Base-by-base conservation (phyloP, 2,113 vertebrate species). In the Cyphomyrus plagiostoma region DNA sequence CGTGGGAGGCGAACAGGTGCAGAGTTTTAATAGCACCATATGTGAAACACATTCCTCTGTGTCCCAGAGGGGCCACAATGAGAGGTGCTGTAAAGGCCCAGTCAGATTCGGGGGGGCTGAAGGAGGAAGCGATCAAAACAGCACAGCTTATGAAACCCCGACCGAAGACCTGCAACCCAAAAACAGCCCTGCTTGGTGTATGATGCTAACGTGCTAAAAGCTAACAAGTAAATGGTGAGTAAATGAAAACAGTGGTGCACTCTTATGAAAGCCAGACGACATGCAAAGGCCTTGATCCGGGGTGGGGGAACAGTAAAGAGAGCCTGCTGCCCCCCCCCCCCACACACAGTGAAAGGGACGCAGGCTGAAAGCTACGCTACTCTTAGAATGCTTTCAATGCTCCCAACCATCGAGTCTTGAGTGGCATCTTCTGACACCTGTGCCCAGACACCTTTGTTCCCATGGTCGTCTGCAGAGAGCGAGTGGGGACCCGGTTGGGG, bases 361-460 rank as follows among this genome's bases (percentile, higher is more conserved):
- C 88, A 39, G 10, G 7, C 86, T 91, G 50, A 93, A 90, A 77
- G 88, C 88, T 42, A 93, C 89, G 58, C 23, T 89, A 89, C 87
- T 87, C 89, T 92, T 92, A 82, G 87, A 45, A 52, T 91, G 89
- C 93, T 91, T 90, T 90, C 86, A 90, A 90, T 42, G 89, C 17
- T 90, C 88, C 56, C 89, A 89, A 86, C 83, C 88, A 91, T 92
- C 91, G 91, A 91, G 91, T 30, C 82, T 77, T 91, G 66, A 92
- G 90, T 83, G 91, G 92, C 93, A 94, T 93, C 92, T 94, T 91
- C 91, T 93, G 92, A 95, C 94, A 95, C 94, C 93, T 95, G 91
- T 62, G 92, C 91, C 90, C 92, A 92, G 91, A 91, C 87, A 50
- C 91, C 91, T 93, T 95, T 95, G 93, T 93, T 87, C 90, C 53